Evolutionary conservation across 1,140 invertebrate genomes (phyloP), one percentile per base, ranked within the genome.

Genomic region (Bombus pyrosoma): DNA sequence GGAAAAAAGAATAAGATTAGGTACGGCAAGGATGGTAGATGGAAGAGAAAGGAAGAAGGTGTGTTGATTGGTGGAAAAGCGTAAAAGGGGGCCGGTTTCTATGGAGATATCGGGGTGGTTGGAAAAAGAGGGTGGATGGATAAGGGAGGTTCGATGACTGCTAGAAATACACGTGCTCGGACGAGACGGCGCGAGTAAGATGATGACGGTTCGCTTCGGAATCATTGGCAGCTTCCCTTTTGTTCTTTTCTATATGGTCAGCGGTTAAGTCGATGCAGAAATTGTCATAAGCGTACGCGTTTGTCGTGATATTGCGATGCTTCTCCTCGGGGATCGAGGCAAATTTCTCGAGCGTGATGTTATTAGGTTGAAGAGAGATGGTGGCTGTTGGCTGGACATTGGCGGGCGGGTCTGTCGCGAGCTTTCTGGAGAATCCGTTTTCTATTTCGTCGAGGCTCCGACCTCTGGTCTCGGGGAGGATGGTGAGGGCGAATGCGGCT

Each of bases 381-480:
- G 71, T 8, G 47, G 18, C 15, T 22, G 6, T 88, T 0, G 87
- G 80, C 22, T 76, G 72, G 2, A 72, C 81, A 28, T 87, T 80
- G 18, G 57, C 28, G 1, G 37, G 0, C 43, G 43, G 8, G 15
- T 12, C 28, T 1, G 28, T 8, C 3, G 28, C n/a, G 1, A 69
- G 25, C 5, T 83, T 84, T 2, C 64, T 89, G 3, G 95, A 96
- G 77, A 97, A 97, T 84, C 95, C 95, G 37, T 92, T 96, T 94
- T 97, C 97, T 57, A 98, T 98, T 92, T 98, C 97, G 37, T 97
- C 96, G n/a, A 98, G 94, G 64, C 96, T 97, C 89, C 97, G 97
- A 13, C 97, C 97, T 92, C 97, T 97, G 0, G 98, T 98, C 94
- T 98, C 98, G 0, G 98, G 98, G 1, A 98, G 94, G 90, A 97